Base-by-base conservation (phyloP, 2,113 vertebrate species). In the Aleadryas rufinucha region DNA sequence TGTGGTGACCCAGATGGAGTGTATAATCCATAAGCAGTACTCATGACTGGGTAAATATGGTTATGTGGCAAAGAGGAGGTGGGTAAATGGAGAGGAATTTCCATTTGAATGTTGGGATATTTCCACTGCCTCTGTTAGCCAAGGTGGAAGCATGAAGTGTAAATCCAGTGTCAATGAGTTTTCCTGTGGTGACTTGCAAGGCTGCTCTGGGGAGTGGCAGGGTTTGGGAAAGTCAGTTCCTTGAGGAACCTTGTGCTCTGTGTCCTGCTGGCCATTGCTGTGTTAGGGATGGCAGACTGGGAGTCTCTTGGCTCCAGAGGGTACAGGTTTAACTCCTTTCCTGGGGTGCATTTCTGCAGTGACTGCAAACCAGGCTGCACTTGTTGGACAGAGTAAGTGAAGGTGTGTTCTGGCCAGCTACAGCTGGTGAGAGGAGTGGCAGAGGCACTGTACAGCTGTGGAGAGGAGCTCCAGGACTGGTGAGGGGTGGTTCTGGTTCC, bases 1-100 rank as follows among this genome's bases (percentile, higher is more conserved):
- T 2, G 7, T 77, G 61, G 35, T 66, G 68, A 93, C 69, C 85
- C 39, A 93, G 91, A 63, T 74, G 89, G 84, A 85, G 60, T 53
- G 12, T 27, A 37, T n/a, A 74, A 79, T 76, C 57, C 41, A 79
- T 11, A 33, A 60, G 60, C 60, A 75, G 31, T 23, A 4, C 31
- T 57, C 13, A 4, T 35, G 53, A 76, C 10, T 44, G 59, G 79
- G 41, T 53, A 72, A 95, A 74, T 57, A 39, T 0, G 61, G 47
- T 76, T 78, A 31, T 6, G 27, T 57, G 68, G 50, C 66, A 84
- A 42, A 59, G 33, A 90, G 53, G 39, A 76, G 65, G 24, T 35
- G 50, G 28, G n/a, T 9, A 87, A 84, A 70, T 0, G 39, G 56
- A 80, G 71, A 77, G 64, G 45, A 44, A 35, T 84, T 84, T 89